Percentiles rank a stretch among this genome's conserved stretches.
phyloP scores from a whole-genome alignment of 2,888 invertebrate genomes.

The Cheilosia vernalis region DNA sequence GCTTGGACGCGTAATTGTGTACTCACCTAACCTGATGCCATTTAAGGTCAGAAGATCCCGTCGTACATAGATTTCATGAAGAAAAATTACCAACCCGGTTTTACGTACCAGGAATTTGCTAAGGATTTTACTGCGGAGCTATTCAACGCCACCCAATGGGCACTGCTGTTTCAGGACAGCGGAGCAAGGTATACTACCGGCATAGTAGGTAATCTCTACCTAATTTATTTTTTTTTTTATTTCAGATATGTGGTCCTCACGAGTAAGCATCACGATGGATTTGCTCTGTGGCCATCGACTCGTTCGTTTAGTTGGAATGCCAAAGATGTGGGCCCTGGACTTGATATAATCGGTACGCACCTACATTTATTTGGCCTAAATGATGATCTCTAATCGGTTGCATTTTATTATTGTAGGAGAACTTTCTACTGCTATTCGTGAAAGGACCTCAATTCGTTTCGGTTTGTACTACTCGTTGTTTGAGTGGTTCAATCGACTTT shows the following conservation, averaged over 20 bases:
- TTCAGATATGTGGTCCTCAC: slow-evolving; percentile 91
- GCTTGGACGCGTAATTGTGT: not conserved
- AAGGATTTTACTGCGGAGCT: slow-evolving; percentile 94
- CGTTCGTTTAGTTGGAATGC: slow-evolving; percentile 94
- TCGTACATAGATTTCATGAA: slow-evolving; percentile 89
- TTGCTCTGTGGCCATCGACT: slow-evolving; percentile 91
- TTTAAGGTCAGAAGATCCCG: slow-evolving; percentile 81
- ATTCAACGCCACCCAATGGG: slow-evolving; percentile 93
- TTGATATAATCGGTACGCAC: slow-evolving; percentile 88
- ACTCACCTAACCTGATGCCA: not conserved
- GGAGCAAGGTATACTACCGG: slow-evolving; percentile 89
- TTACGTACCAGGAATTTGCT: slow-evolving; percentile 96
- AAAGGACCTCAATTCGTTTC: slow-evolving; percentile 87
- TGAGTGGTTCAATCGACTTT: slow-evolving; percentile 95
- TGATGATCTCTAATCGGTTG: not conserved
- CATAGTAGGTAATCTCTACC: not conserved
- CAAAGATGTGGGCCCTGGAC: slow-evolving; percentile 89
- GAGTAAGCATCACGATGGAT: slow-evolving; percentile 95
- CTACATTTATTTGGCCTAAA: not conserved
- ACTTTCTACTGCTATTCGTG: slow-evolving; percentile 87
- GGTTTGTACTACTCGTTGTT: slow-evolving; percentile 94
- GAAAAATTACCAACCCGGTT: slow-evolving; percentile 91
- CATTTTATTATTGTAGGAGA: slow-evolving; percentile 83
- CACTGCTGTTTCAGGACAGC: slow-evolving; percentile 90
- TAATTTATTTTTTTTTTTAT: slow-evolving; percentile 76